Conservation (phyloP, 1,140 invertebrate genomes). For the Caligus rogercresseyi region DNA sequence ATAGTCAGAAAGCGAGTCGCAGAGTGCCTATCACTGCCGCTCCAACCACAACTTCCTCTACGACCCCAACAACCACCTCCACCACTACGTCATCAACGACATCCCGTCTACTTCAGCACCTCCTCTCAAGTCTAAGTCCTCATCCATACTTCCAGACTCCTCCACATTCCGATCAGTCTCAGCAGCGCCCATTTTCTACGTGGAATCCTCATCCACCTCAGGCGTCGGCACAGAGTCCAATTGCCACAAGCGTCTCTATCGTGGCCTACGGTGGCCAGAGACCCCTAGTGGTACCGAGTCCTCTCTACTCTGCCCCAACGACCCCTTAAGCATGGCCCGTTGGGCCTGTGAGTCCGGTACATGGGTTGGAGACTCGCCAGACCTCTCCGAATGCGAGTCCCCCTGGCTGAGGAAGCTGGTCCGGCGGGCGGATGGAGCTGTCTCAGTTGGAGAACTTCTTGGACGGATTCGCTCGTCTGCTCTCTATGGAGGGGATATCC, state of each 20-base stretch:
- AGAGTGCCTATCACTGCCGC: not conserved
- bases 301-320: not conserved
- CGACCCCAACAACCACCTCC: not conserved
- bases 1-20: not conserved
- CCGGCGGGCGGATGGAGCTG: constrained; percentile 50
- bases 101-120: not conserved
- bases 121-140: not conserved
- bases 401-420: constrained; percentile 69
- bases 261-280: not conserved
- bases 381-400: constrained; percentile 73
- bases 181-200: not conserved
- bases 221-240: not conserved
- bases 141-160: not conserved
- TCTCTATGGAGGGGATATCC: not conserved
- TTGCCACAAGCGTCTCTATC: not conserved
- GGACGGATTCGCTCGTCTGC: not conserved
- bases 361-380: constrained; percentile 57
- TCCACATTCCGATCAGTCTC: not conserved
- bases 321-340: not conserved
- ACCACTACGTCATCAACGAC: not conserved
- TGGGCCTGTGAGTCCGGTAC: not conserved
- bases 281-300: not conserved
- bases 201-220: not conserved
- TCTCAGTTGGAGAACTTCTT: constrained; percentile 50
- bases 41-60: not conserved